phyloP scores from a whole-genome alignment of 1,140 invertebrate species.

The Zelostemma sp. region DNA sequence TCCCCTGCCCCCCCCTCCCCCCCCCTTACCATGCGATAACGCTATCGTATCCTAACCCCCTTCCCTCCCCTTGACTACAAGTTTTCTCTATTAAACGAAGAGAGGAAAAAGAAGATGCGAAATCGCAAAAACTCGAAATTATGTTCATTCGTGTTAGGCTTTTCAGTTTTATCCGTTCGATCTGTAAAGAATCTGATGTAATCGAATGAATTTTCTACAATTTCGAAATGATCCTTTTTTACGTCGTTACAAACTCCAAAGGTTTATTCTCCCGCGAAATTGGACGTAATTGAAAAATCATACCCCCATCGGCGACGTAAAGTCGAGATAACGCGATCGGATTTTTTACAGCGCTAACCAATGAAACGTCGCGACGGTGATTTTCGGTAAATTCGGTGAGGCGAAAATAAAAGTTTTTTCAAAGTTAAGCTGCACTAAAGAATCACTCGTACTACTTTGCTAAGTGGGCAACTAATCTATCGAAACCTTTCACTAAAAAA shows the following conservation, averaged over 20 bases:
- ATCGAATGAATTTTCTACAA: too few species aligned
- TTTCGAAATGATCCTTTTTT: too few species aligned
- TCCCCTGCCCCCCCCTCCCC: conserved; percentile 16
- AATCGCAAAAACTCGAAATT: background rate
- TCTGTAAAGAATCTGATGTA: too few species aligned
- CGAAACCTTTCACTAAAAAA: conserved; percentile 47
- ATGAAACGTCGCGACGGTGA: background rate
- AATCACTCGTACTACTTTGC: conserved; percentile 10
- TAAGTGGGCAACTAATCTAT: conserved; percentile 29
- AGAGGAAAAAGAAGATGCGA: conserved; percentile 34
- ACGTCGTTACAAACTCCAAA: too few species aligned
- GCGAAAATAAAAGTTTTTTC: background rate
- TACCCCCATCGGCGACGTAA: too few species aligned
- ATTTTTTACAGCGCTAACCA: background rate
- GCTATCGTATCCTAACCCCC: conserved; percentile 23
- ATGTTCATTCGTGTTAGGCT: too few species aligned
- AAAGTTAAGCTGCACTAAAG: background rate
- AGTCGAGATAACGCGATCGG: background rate
- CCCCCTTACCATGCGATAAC: conserved; percentile 19
- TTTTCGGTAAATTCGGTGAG: background rate
- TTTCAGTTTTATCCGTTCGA: too few species aligned
- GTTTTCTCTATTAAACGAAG: conserved; percentile 52
- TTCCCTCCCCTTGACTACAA: conserved; percentile 62
- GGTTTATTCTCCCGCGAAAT: too few species aligned
- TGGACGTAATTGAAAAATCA: too few species aligned